Base-by-base conservation (phyloP, 2,113 vertebrate species). In the Macrotus californicus region DNA sequence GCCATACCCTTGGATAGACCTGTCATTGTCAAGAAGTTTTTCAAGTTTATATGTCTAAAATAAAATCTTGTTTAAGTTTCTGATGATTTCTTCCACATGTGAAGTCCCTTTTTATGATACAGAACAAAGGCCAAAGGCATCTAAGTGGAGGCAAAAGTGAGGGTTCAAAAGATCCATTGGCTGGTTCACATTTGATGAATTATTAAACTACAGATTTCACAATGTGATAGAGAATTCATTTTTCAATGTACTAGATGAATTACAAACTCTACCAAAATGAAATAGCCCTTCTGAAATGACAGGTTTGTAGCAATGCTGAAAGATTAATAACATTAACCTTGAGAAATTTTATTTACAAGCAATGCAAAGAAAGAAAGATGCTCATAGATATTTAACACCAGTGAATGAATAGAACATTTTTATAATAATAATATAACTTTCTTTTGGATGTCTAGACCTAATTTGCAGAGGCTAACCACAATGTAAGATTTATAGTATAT, bases 81-180 rank as follows among this genome's bases (percentile, higher is more conserved):
- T 93, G 48, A 79, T 98, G 96, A 98, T 98, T 96, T 98, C 77
- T 98, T 98, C 97, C 98, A 98, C 88, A 98, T 98, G 96, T 96
- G 85, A 97, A 98, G 69, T 16, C 14, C 1, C 14, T 94, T 91
- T 93, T 87, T 93, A 79, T 29, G 12, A 52, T 82, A 70, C 41
- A 95, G 90, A 98, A 91, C 56, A 97, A 97, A 98, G 59, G 91
- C 91, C 94, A 96, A 89, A 97, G 73, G 93, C 48, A 82, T 36
- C 96, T 91, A 77, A 94, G 19, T 56, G 76, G 52, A 97, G 43
- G 72, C 83, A 87, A 70, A 89, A 85, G 6, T 50, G 82, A 36
- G 50, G 13, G 66, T 96, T 94, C 94, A 94, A 87, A 97, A 94
- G 75, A 82, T 41, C 22, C 72, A 76, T 54, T 94, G 41, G 14